Percentiles rank a stretch among this genome's conserved stretches.
These are phyloP conservation scores for Crax fasciolata DNA, from an alignment of 2,797 vertebrate species.

Conservation along the genomic window DNA sequence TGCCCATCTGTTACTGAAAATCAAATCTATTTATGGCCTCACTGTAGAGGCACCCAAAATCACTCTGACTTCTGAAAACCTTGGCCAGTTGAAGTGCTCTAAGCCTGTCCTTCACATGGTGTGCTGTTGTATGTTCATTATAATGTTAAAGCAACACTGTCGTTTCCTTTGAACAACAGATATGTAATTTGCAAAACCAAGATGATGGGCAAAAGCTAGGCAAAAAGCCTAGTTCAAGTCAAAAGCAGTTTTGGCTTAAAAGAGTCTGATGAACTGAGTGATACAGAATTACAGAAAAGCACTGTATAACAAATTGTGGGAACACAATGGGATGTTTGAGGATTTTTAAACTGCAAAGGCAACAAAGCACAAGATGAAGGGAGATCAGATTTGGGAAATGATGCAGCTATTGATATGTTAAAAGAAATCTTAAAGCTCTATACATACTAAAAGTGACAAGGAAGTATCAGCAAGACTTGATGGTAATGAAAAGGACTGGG, in stretches of 20 bases:
- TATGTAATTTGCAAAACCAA: neutral
- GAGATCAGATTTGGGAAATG: neutral
- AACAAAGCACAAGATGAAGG: neutral
- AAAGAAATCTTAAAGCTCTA: neutral
- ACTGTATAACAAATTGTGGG: neutral
- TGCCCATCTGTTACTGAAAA: neutral
- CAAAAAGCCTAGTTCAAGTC: neutral
- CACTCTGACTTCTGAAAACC: neutral
- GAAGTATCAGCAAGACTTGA: neutral
- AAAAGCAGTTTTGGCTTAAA: neutral
- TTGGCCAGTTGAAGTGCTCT: neutral
- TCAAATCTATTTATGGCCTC: neutral
- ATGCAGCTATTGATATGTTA: neutral
- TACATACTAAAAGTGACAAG: neutral
- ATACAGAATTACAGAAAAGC: neutral
- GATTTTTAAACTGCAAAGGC: neutral
- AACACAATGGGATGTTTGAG: neutral
- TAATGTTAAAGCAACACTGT: neutral
- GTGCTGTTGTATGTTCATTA: neutral
- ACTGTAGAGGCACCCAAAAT: fast-evolving
- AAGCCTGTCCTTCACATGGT: neutral
- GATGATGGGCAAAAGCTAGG: neutral
- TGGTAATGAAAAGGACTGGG: neutral
- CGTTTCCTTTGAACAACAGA: neutral
- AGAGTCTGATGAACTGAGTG: neutral